These are phyloP conservation scores for Hemiscyllium ocellatum DNA, from an alignment of 2,113 vertebrate species.

Conservation along the genomic window DNA sequence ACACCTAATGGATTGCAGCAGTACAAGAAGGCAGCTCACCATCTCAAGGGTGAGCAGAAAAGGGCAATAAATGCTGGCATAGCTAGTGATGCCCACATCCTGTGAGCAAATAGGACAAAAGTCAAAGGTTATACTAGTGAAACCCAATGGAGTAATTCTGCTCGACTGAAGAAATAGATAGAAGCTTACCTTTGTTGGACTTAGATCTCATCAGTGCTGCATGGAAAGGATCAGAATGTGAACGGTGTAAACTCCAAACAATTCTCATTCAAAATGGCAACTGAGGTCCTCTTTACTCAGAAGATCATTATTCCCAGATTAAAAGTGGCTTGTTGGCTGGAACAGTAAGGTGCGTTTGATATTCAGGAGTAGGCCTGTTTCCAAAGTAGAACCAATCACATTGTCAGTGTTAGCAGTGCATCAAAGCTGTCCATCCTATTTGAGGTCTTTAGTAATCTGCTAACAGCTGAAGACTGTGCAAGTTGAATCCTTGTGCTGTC, in stretches of 20 bases:
- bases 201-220: not conserved
- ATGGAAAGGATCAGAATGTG: not conserved
- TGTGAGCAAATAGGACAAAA: too few species aligned
- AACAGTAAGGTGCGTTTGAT: not conserved
- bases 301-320: not conserved
- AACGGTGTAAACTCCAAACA: not conserved
- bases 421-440: not conserved
- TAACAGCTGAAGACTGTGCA: not conserved
- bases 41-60: too few species aligned
- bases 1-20: too few species aligned
- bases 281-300: not conserved
- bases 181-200: not conserved
- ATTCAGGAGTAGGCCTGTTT: not conserved
- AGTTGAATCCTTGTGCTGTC: not conserved
- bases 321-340: not conserved
- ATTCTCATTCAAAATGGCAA: not conserved
- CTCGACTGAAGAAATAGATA: not conserved
- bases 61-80: too few species aligned
- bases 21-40: too few species aligned
- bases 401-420: not conserved
- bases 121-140: not conserved
- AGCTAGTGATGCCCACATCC: too few species aligned
- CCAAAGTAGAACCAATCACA: not conserved
- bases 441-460: not conserved
- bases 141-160: not conserved